Evolutionary conservation across 2,113 vertebrate genomes (phyloP).

Genomic region (Podarcis cretensis): DNA sequence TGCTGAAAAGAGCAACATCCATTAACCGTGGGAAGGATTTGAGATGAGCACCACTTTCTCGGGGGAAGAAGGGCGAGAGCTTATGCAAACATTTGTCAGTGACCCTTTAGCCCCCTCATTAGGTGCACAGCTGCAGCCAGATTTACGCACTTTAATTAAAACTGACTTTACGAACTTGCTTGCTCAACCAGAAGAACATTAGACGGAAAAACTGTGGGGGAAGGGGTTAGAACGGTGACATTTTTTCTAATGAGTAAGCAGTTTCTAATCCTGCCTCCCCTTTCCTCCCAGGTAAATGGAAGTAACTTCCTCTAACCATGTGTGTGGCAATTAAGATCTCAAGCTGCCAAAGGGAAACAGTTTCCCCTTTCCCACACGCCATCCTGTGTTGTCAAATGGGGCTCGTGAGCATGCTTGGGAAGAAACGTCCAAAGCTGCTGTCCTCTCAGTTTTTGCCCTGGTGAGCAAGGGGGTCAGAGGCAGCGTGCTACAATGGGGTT

Average conservation of each 20-base stretch:
- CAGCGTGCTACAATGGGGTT: background rate
- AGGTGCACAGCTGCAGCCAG: constrained; percentile 58
- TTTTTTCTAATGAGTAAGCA: constrained; percentile 75
- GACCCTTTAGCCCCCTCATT: constrained; percentile 44
- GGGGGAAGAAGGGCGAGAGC: constrained; percentile 14
- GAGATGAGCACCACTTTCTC: constrained; percentile 4
- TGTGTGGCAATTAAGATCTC: constrained; percentile 5
- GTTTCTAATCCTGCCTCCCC: constrained; percentile 59
- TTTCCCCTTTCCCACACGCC: constrained; percentile 21
- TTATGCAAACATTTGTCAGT: constrained; percentile 13
- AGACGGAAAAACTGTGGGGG: constrained; percentile 69
- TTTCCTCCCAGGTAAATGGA: constrained; percentile 61
- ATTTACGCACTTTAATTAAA: constrained; percentile 70
- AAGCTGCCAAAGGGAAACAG: constrained; percentile 16
- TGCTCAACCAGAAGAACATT: constrained; percentile 72
- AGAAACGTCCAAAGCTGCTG: constrained; percentile 26
- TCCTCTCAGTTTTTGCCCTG: background rate
- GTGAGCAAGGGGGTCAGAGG: background rate
- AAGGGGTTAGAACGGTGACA: constrained; percentile 67
- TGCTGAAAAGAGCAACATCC: constrained; percentile 33
- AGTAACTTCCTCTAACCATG: constrained; percentile 18
- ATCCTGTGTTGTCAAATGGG: constrained; percentile 20
- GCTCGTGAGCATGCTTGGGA: background rate
- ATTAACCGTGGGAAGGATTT: constrained; percentile 35
- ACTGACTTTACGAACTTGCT: constrained; percentile 70